Base-by-base conservation (phyloP, 2,113 vertebrate species). In the Notechis scutatus region DNA sequence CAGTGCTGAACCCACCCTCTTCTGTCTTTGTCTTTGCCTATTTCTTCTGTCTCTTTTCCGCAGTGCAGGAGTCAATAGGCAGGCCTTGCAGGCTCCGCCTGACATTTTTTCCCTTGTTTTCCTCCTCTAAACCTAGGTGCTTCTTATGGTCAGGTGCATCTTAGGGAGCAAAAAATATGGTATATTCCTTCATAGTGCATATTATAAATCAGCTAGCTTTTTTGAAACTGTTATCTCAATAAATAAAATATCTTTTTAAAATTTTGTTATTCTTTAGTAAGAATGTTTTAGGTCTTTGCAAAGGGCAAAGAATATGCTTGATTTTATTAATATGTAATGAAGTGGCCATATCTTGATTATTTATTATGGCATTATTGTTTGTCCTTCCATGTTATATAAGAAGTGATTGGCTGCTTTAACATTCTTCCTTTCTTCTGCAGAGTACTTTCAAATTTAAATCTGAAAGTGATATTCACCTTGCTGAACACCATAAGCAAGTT, bases 371-470 rank as follows among this genome's bases (percentile, higher is more conserved):
- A 23, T 55, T 89, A 5, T 0, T 55, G 92, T 88, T 8, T 0
- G 1, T 93, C 59, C 92, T 93, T 6, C 0, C 11, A 81, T 85
- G 87, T 88, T 52, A 26, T 88, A 14, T 34, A 87, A 88, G 64
- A 94, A 91, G 34, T 59, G 8, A 42, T 87, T 45, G 59, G 50
- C 26, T 15, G 50, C 85, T 15, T 21, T 95, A 56, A 94, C 95
- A 87, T 47, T 91, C 42, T 91, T 85, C 29, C 91, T 91, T 39
- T 94, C 93, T 96, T 85, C 93, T 86, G 42, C 98, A 99, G 99
- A 99, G 99, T 98, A 99, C 99, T 4, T 99, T 99, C 95, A 99
- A 99, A 95, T 99, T 99, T 96, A 99, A 99, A 95, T 99, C 99
- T 0, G 99, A 99, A 97, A 99, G 99, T 94, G 99, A 99, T 95